Conservation (phyloP, 2,888 invertebrate genomes). For the Atherix ibis region DNA sequence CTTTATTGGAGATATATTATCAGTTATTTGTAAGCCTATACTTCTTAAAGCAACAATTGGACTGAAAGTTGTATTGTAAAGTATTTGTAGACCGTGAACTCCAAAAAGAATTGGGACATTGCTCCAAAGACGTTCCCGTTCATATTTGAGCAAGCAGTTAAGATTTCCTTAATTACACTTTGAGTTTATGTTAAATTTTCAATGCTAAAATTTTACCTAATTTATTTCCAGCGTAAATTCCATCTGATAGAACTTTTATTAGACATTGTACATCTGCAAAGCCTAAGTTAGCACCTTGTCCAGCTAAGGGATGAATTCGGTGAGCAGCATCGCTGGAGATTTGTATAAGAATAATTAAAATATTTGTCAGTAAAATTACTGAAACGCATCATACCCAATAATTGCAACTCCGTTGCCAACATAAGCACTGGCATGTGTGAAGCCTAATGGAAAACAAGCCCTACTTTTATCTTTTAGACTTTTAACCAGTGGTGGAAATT, state of each 20-base stretch:
- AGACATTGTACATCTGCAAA: slow-evolving; percentile 79
- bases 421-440: slow-evolving; percentile 80
- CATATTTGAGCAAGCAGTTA: slow-evolving; percentile 73
- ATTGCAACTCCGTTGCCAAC: slow-evolving; percentile 65
- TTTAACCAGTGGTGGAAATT: slow-evolving; percentile 26
- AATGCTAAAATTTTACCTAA: no score
- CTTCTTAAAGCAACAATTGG: slow-evolving; percentile 68
- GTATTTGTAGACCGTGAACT: slow-evolving; percentile 69
- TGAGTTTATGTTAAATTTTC: no score
- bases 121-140: slow-evolving; percentile 64
- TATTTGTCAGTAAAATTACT: slow-evolving; percentile 2
- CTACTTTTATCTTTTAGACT: slow-evolving; percentile 34
- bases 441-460: slow-evolving; percentile 82
- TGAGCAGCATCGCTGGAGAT: slow-evolving; percentile 65
- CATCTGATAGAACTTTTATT: slow-evolving; percentile 50
- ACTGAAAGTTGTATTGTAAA: slow-evolving; percentile 58
- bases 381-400: slow-evolving; percentile 51
- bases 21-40: slow-evolving; percentile 64
- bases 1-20: slow-evolving; percentile 61
- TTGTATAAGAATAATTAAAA: not conserved
- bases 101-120: slow-evolving; percentile 80
- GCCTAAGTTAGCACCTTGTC: slow-evolving; percentile 95
- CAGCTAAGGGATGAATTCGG: slow-evolving; percentile 88
- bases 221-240: slow-evolving; percentile 55
- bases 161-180: no score